Base-by-base conservation (phyloP, 2,797 vertebrate species). In the Paratrypauchen microcephalus region DNA sequence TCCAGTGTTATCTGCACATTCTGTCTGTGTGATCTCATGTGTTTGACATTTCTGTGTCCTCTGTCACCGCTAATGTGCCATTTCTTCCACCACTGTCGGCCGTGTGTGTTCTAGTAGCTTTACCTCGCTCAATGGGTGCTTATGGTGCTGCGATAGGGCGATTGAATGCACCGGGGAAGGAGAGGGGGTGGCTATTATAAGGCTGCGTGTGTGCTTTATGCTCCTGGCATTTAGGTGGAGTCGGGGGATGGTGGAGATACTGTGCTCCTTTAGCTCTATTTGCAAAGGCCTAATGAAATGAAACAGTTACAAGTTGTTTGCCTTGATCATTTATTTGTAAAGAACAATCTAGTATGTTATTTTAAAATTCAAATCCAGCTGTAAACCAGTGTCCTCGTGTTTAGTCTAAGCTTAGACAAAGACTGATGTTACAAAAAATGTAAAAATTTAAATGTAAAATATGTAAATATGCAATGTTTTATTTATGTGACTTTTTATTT, bases 21-120 rank as follows among this genome's bases (percentile, higher is more conserved):
- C 56, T 81, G 80, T 89, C 56, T 83, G 76, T 86, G 59, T 75
- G 30, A 12, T 76, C 70, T 50, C 63, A 56, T 70, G 71, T 86
- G 70, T 78, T 77, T 76, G 36, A 74, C 73, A 54, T 39, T 73
- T 24, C 55, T 45, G 54, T 74, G 47, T 59, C 56, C 59, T 65
- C 58, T 81, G 67, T 81, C 83, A 65, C 75, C 63, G 47, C 77
- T 68, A 5, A 66, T 70, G 81, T 91, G 41, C 69, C 45, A 50
- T 68, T 64, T 82, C 70, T 59, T 76, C 52, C 71, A 65, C 68
- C 70, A 78, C 72, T 82, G 66, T 88, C 62, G 74, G 6, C 64
- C 19, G 81, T 71, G 23, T 76, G 71, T 89, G 80, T 90, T 78
- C 79, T 15, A 7, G 19, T 68, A 60, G 21, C 19, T 18, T 55